Evolutionary conservation across 2,113 vertebrate species (phyloP), one percentile per base, ranked within the genome.

Genomic region (Etheostoma spectabile): DNA sequence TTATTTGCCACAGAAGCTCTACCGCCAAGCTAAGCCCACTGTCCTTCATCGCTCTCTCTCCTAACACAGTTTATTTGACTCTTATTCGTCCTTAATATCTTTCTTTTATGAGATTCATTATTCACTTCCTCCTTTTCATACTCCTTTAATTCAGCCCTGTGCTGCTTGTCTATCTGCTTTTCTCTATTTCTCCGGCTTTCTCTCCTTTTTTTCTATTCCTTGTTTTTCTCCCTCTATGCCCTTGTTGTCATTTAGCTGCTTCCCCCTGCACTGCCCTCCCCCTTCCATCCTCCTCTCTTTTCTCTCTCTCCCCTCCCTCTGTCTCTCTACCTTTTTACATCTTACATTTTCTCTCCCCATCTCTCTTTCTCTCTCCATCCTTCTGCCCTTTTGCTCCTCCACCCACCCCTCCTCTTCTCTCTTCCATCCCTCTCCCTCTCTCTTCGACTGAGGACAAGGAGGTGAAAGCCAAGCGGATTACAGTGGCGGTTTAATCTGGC

Each of bases 391-490:
- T 86, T 38, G 79, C 69, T 51, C 72, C 59, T 53, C 67, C 51
- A 67, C 33, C 60, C 53, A 60, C 12, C 69, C 57, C 55, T 45
- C 38, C 49, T 65, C 16, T 72, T 59, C 60, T 30, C 48, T 52
- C 15, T 48, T 56, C 68, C 75, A 22, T 74, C 77, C 67, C 67
- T 64, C 76, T 22, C 73, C 51, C 48, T 65, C 79, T 86, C 87
- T 89, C 85, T 85, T 77, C 61, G 55, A 80, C 87, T 92, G 87
- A 93, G 95, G 93, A 95, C 93, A 92, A 93, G 93, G 92, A 95
- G 94, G 94, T 94, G 93, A 95, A 94, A 95, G 90, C 93, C 95
- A 95, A 95, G 95, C 93, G 93, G 94, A 95, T 95, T 95, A 95
- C 92, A 92, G 93, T 92, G 89, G 93, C 93, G 93, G 93, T 94